Percentiles rank a stretch among this genome's conserved stretches.
Evolutionary conservation across 2,888 invertebrate genomes (phyloP).

Genomic region (Erpobdella octoculata): DNA sequence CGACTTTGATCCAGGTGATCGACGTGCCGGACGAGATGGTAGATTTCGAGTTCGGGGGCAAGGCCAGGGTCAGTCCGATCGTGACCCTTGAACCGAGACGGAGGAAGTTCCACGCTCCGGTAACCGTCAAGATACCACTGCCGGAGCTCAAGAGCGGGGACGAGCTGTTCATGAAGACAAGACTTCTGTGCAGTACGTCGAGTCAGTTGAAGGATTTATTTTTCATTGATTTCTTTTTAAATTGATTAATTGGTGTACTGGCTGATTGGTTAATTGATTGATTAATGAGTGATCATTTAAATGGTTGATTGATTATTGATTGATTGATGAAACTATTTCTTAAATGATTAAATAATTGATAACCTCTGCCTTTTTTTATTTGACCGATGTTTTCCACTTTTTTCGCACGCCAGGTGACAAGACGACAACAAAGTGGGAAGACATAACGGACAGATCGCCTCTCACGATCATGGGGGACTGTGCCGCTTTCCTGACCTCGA

Average conservation of each 20-base stretch:
- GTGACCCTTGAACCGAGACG: conserved; percentile 28
- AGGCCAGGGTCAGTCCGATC: conserved; percentile 18
- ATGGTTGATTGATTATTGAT: not conserved
- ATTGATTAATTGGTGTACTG: not conserved
- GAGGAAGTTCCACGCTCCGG: conserved; percentile 30
- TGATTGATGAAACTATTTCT: not conserved
- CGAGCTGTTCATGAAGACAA: not conserved
- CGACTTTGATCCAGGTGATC: not conserved
- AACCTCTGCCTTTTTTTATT: not conserved
- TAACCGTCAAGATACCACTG: conserved; percentile 30
- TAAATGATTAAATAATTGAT: not conserved
- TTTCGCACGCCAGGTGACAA: conserved; percentile 20
- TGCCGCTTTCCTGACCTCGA: conserved; percentile 30
- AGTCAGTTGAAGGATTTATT: conserved; percentile 13
- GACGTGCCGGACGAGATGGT: conserved; percentile 6
- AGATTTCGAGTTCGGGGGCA: not conserved
- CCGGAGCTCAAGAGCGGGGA: not conserved
- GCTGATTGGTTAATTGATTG: not conserved
- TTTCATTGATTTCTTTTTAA: not conserved
- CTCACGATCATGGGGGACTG: conserved; percentile 21
- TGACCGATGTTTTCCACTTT: not conserved
- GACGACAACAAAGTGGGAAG: conserved; percentile 29
- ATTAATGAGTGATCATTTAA: not conserved
- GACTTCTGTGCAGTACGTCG: conserved; percentile 27
- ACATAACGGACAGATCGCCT: conserved; percentile 28